phyloP scores from a whole-genome alignment of 2,797 vertebrate species.

The Lycodopsis pacificus region DNA sequence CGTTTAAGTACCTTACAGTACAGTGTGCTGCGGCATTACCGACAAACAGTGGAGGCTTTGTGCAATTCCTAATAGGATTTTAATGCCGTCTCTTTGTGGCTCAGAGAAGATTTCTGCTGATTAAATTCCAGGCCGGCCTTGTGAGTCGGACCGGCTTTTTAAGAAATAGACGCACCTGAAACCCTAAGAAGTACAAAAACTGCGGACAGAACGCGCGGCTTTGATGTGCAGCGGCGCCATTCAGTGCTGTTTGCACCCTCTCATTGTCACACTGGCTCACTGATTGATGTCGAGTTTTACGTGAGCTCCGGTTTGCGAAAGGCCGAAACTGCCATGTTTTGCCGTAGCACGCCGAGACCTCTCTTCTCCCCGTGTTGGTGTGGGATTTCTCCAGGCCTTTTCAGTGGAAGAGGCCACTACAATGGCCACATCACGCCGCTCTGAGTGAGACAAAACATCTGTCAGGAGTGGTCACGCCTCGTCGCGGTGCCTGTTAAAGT shows the following conservation, averaged over 20 bases:
- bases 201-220: slow-evolving; percentile 12
- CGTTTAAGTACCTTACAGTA: slow-evolving; percentile 51
- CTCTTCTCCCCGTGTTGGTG: slow-evolving; percentile 43
- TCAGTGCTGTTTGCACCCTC: slow-evolving; percentile 18
- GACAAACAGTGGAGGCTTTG: slow-evolving; percentile 80
- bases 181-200: slow-evolving; percentile 27
- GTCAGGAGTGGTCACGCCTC: slow-evolving; percentile 76
- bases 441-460: slow-evolving; percentile 79
- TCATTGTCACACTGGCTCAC: slow-evolving; percentile 40
- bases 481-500: slow-evolving; percentile 66
- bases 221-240: slow-evolving; percentile 46
- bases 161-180: slow-evolving; percentile 60
- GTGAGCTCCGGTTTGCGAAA: slow-evolving; percentile 34
- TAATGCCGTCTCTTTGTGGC: slow-evolving; percentile 78
- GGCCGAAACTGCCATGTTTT: slow-evolving; percentile 50
- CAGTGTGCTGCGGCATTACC: slow-evolving; percentile 60
- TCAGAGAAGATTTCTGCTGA: slow-evolving; percentile 78
- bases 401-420: slow-evolving; percentile 56
- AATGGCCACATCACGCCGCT: slow-evolving; percentile 65
- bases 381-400: slow-evolving; percentile 64
- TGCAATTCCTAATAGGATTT: slow-evolving; percentile 82
- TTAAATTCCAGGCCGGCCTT: slow-evolving; percentile 76
- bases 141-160: slow-evolving; percentile 66
- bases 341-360: slow-evolving; percentile 24
- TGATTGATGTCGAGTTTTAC: slow-evolving; percentile 58